Base-by-base conservation (phyloP, 2,888 invertebrate species). In the Drosophila borborema region DNA sequence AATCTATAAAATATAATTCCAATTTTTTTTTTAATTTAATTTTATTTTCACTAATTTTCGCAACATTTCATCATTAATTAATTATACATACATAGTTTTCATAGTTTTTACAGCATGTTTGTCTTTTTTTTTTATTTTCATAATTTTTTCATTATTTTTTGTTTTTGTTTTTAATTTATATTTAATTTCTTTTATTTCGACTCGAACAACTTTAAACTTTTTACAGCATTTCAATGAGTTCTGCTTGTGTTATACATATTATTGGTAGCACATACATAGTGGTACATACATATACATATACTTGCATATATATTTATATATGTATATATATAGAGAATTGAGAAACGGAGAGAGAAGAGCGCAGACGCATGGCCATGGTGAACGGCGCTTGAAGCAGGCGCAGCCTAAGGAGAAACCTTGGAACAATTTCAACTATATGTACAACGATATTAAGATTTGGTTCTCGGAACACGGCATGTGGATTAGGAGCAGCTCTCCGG, bases 11-110 rank as follows among this genome's bases (percentile, higher is more conserved):
- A 23, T 10, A 28, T 20, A 18, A 20, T 16, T 0, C 28, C 5
- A 16, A 8, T 46, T 45, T 20, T 12, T 46, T 45, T 74, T 20
- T 55, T 48, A 61, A 60, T 68, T 68, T 64, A 63, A 77, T 82
- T 86, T 78, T 81, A 84, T 84, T 85, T 84, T 83, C 72, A 81
- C 86, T 86, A 82, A 85, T 81, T 80, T 84, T 86, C 62, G 84
- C 86, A 86, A 86, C 82, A 81, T 77, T 79, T 83, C 75, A 72
- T 64, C 72, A 60, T 72, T 84, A 69, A 79, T 79, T 81, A 81
- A 83, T 76, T 82, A 80, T 83, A 86, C 86, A 86, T 86, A 82
- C 82, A 86, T 86, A 83, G 76, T 77, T 74, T 54, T 86, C 74
- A 80, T 83, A 72, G 65, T 85, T 82, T 85, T 84, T 85, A 82